Evolutionary conservation across 2,888 invertebrate genomes (phyloP), one percentile per base, ranked within the genome.

Genomic region (Cerastoderma edule): DNA sequence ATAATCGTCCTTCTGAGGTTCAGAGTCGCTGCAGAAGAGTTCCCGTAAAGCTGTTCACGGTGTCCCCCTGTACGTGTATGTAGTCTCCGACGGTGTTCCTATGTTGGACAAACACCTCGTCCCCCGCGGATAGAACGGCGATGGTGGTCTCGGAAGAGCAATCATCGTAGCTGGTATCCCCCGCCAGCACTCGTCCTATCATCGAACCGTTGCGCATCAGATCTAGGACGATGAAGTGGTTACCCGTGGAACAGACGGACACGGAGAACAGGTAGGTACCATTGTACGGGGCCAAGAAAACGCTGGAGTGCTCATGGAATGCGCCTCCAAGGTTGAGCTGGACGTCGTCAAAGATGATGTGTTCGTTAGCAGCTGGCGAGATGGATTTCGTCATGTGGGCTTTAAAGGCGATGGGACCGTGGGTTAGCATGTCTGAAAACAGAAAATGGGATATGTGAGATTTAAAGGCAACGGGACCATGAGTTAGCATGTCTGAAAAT

Each of bases 201-300:
- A 48, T 30, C n/a, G 32, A 32, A 2, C 27, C 32, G 39, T 67
- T 67, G 19, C 39, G 57, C 60, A 73, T 50, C 6, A 73, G 24
- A 60, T 73, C 67, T 0, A 73, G 35, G 6, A 67, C 67, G 27
- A 73, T 73, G 53, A n/a, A 73, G 44, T 73, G 60, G 10, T 6
- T 24, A n/a, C 32, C n/a, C 1, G 2, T 1, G 4, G 72, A 73
- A 67, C 72, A 73, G 27, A 63, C 60, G 1, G 60, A 46, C 4
- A 73, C 67, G 22, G 72, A 67, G 39, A 73, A 73, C 39, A 73
- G 35, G 53, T 73, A 73, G 13, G 68, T 67, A 1, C 67, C 73
- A 24, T 73, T 73, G n/a, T 30, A 35, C 8, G 67, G 67, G 16
- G 64, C 73, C 22, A 68, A 8, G 44, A 73, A 73, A 0, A 54